These are phyloP conservation scores for Acanthoscelides obtectus DNA, from an alignment of 2,888 invertebrate genomes.

Conservation along the genomic window DNA sequence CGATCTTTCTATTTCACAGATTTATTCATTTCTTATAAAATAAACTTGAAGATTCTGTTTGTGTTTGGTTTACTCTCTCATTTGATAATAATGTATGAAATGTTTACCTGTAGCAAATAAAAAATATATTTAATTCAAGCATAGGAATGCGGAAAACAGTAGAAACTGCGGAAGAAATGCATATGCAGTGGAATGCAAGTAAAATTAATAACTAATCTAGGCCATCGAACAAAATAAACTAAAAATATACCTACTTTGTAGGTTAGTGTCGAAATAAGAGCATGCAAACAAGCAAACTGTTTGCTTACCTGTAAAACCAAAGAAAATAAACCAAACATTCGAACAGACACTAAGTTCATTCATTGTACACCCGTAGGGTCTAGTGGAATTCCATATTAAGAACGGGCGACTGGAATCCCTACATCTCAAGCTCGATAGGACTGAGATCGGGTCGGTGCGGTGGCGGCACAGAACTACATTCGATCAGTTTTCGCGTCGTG, in stretches of 20 bases:
- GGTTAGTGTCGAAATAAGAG: background rate
- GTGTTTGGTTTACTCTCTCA: background rate
- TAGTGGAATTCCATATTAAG: background rate
- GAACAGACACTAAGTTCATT: background rate
- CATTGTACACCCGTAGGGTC: background rate
- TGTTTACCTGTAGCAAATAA: background rate
- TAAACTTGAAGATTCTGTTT: background rate
- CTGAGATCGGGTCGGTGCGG: background rate
- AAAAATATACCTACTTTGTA: background rate
- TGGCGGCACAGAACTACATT: background rate
- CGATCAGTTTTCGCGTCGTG: background rate
- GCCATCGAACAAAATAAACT: background rate
- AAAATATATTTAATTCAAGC: background rate
- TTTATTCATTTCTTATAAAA: background rate
- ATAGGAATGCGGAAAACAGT: background rate
- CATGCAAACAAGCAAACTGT: background rate
- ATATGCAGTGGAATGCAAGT: background rate
- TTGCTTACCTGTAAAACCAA: background rate
- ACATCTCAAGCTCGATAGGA: background rate
- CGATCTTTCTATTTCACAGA: background rate
- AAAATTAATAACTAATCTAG: background rate
- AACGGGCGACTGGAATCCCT: background rate
- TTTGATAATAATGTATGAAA: background rate
- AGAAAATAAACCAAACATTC: background rate
- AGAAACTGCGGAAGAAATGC: background rate